Conservation (phyloP, 1,140 invertebrate species). For the Tribolium madens region DNA sequence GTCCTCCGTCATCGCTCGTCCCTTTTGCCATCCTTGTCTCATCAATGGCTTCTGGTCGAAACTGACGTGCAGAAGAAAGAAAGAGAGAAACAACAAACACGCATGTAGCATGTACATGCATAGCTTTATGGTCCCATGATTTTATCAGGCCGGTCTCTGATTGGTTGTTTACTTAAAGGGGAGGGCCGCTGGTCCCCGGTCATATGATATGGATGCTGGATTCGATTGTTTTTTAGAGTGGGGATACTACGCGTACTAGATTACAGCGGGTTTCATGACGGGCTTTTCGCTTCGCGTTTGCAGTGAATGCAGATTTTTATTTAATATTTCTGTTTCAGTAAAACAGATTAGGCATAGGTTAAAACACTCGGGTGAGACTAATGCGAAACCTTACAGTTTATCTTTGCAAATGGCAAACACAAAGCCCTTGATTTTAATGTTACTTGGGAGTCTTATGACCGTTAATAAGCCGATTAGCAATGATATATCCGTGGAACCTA, state of each 20-base stretch:
- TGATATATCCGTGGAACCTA: slow-evolving; percentile 55
- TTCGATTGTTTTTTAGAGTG: slow-evolving; percentile 42
- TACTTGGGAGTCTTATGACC: slow-evolving; percentile 52
- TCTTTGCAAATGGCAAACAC: slow-evolving; percentile 48
- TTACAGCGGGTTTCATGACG: slow-evolving; percentile 26
- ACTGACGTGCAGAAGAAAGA: slow-evolving; percentile 35
- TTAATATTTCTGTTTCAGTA: not conserved
- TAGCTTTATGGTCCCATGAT: slow-evolving; percentile 65
- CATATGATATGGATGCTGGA: slow-evolving; percentile 60
- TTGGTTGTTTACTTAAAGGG: slow-evolving; percentile 65
- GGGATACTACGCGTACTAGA: slow-evolving; percentile 34
- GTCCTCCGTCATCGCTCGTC: slow-evolving; percentile 7
- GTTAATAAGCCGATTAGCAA: slow-evolving; percentile 57
- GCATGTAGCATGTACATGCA: slow-evolving; percentile 62
- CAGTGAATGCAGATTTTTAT: slow-evolving; percentile 14
- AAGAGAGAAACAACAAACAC: slow-evolving; percentile 55
- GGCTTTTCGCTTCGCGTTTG: not conserved
- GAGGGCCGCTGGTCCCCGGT: slow-evolving; percentile 58
- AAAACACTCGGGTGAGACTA: not conserved
- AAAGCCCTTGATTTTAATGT: slow-evolving; percentile 55
- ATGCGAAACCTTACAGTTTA: slow-evolving; percentile 43
- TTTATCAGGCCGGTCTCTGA: slow-evolving; percentile 65
- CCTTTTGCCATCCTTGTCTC: not conserved
- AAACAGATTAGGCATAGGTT: not conserved
- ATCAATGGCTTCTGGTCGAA: not conserved